These are phyloP conservation scores for Chloropsis cyanopogon DNA, from an alignment of 2,113 vertebrate species.

Conservation along the genomic window DNA sequence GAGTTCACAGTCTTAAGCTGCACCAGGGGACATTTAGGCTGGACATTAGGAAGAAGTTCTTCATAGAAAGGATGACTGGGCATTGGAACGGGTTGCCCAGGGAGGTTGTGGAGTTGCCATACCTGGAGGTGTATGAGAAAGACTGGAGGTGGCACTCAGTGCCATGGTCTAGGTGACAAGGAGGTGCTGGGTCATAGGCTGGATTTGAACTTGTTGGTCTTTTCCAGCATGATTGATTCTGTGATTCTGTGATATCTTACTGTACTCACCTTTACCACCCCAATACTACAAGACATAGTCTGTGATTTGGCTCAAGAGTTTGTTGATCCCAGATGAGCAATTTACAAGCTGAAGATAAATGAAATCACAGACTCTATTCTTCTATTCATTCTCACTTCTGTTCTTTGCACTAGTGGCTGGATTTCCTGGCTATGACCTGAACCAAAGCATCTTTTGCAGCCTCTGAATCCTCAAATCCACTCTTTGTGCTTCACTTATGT, in stretches of 20 bases:
- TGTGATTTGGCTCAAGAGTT: not conserved
- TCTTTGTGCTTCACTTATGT: not conserved
- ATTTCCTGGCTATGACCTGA: not conserved
- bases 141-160: not conserved
- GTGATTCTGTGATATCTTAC: not conserved
- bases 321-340: not conserved
- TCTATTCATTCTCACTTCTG: not conserved
- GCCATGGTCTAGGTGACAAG: not conserved
- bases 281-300: not conserved
- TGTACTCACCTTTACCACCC: not conserved
- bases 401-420: not conserved
- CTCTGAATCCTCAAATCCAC: not conserved
- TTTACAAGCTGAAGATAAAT: not conserved
- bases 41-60: not conserved
- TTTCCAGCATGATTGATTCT: not conserved
- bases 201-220: not conserved
- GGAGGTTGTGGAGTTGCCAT: accelerated
- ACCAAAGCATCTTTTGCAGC: not conserved
- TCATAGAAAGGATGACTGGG: not conserved
- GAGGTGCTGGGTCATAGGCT: not conserved
- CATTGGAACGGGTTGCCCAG: not conserved
- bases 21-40: not conserved
- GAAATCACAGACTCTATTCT: not conserved
- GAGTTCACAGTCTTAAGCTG: not conserved
- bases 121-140: not conserved